A percentile compares a stretch with the other conserved stretches of the same genome.
phyloP scores from a whole-genome alignment of 1,140 invertebrate species.

The Ceratina australensis region DNA sequence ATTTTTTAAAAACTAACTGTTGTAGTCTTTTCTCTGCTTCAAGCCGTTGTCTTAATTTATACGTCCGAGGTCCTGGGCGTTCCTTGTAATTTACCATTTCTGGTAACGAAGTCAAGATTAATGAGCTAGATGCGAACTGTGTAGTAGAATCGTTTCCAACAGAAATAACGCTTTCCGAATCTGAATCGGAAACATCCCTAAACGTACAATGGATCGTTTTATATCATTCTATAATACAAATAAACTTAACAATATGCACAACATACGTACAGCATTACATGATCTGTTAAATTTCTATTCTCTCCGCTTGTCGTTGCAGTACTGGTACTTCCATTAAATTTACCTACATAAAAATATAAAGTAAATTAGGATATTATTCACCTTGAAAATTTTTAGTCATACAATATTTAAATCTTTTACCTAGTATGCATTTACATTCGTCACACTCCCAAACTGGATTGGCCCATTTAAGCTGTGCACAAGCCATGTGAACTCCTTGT shows the following conservation, averaged over 20 bases:
- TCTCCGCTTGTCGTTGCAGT: background rate
- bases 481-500: slow-evolving; percentile 80
- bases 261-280: too few species aligned
- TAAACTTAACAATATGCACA: background rate
- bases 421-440: slow-evolving; percentile 71
- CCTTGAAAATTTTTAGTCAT: background rate
- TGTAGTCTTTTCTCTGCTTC: background rate
- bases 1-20: slow-evolving; percentile 18
- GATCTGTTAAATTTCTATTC: too few species aligned
- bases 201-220: background rate
- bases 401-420: slow-evolving; percentile 41
- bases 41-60: slow-evolving; percentile 65
- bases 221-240: background rate
- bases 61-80: slow-evolving; percentile 71
- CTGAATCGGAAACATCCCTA: slow-evolving; percentile 23
- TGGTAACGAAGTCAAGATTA: background rate
- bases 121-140: background rate
- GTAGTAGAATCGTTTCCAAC: slow-evolving; percentile 63
- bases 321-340: background rate
- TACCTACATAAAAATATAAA: slow-evolving; percentile 30
- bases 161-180: slow-evolving; percentile 70
- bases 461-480: slow-evolving; percentile 73
- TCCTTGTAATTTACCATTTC: slow-evolving; percentile 22
- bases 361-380: background rate
- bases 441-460: slow-evolving; percentile 74